Conservation (phyloP, 2,888 invertebrate species). For the Trisateles emortualis region DNA sequence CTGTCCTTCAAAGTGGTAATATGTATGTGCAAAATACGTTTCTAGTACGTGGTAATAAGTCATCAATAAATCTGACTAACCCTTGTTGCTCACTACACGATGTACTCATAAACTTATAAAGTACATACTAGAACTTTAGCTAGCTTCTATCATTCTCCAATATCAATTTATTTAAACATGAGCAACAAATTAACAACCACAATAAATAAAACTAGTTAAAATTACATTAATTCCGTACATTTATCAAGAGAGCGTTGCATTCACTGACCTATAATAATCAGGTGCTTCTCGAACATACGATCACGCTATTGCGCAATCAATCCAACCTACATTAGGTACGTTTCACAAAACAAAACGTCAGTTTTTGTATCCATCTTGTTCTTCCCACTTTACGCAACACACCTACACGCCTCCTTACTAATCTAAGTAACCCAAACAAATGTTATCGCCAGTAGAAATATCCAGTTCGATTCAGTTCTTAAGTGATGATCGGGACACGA, state of each 20-base stretch:
- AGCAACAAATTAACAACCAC: no score
- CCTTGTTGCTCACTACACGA: no score
- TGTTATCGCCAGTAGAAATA: slow-evolving; percentile 35
- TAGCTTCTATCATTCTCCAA: no score
- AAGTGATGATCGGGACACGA: slow-evolving; percentile 8
- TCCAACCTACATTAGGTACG: not conserved
- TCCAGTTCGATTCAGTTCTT: slow-evolving; percentile 14
- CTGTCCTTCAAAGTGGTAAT: no score
- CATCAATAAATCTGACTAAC: no score
- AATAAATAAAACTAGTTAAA: not conserved
- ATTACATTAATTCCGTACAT: not conserved
- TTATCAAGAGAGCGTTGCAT: not conserved
- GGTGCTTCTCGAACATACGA: not conserved
- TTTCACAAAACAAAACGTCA: not conserved
- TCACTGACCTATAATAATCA: not conserved
- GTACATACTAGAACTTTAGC: no score
- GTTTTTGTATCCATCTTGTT: not conserved
- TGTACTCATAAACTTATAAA: no score
- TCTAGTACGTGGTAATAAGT: no score
- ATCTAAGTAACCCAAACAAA: slow-evolving; percentile 27
- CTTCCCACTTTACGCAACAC: not conserved
- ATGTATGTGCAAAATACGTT: no score
- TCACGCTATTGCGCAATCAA: slow-evolving; percentile 1
- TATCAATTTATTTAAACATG: no score
- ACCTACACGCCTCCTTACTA: slow-evolving; percentile 5